Percentiles rank a stretch among this genome's conserved stretches.
These are phyloP conservation scores for Peromyscus polionotus DNA, from an alignment of 2,113 vertebrate species.

Conservation along the genomic window DNA sequence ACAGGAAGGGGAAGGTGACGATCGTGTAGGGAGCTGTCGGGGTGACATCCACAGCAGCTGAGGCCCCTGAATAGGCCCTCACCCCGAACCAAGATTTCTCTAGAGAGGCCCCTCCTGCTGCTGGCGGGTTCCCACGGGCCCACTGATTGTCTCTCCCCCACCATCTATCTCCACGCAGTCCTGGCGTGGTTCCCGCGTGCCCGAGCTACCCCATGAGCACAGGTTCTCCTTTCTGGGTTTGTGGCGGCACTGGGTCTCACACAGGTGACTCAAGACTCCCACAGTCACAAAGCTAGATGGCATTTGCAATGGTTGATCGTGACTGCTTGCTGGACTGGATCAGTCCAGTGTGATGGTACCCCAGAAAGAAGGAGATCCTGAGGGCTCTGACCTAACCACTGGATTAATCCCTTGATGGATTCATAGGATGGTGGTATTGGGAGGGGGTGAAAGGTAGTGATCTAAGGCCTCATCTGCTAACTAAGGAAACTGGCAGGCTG, in stretches of 20 bases:
- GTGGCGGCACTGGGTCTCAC: not conserved
- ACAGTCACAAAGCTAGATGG: not conserved
- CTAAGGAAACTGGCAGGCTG: not conserved
- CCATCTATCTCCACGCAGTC: no score
- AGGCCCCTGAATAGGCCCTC: constrained; percentile 74
- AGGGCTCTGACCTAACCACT: not conserved
- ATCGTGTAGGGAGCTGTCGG: constrained; percentile 95
- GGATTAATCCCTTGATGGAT: not conserved
- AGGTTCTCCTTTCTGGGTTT: not conserved
- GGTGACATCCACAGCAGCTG: constrained; percentile 56
- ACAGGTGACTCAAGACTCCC: not conserved
- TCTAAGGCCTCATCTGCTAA: not conserved
- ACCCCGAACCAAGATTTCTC: not conserved
- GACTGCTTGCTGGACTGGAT: not conserved
- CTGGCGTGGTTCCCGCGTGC: not conserved
- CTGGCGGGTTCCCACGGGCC: accelerated
- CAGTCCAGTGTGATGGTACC: not conserved
- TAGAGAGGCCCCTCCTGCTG: accelerated
- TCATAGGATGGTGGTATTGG: not conserved
- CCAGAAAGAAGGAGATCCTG: not conserved
- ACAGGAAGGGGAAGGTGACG: constrained; percentile 99
- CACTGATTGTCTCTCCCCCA: not conserved
- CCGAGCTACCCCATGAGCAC: not conserved
- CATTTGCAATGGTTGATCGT: not conserved
- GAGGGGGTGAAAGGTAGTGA: not conserved